Evolutionary conservation across 2,888 invertebrate species (phyloP), one percentile per base, ranked within the genome.

Genomic region (Mesochorus sp.): DNA sequence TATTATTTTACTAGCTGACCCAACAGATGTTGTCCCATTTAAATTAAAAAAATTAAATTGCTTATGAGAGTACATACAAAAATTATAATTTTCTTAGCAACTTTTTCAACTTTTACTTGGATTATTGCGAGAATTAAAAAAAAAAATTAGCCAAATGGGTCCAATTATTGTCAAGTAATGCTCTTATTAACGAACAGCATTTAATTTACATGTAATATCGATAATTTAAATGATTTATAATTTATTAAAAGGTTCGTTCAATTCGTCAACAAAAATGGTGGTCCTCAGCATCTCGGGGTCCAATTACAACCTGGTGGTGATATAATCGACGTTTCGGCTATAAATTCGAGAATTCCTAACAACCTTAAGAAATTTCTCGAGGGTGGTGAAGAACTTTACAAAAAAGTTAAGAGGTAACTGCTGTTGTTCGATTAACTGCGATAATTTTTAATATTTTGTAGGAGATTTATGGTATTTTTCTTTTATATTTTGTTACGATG

Each of bases 201-300:
- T 49, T 47, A 47, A 0, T 31, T 1, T 64, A n/a, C n/a, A n/a
- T 0, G 14, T 12, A 31, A 31, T 44, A 53, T 14, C n/a, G n/a
- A n/a, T 49, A 14, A 17, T 39, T 66, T 24, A 14, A 0, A 53
- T 42, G 8, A 44, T 17, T n/a, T 19, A 28, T 14, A 14, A 24
- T 53, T 42, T 1, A 19, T 75, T 81, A 71, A 5, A 80, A 94
- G 95, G 85, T 94, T 95, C 83, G 94, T 96, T 51, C 96, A 96
- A 86, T 96, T 95, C 88, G 91, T 92, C 53, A 92, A 91, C 21
- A 92, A 93, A 82, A 92, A 92, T 47, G 94, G 94, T 0, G 92
- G 92, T 0, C 93, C 93, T 0, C 92, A 93, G 66, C 93, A 94
- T n/a, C 92, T 95, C n/a, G 96, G 96, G 1, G 94, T 93, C 80